phyloP scores from a whole-genome alignment of 2,797 vertebrate species.

The Varecia variegata region DNA sequence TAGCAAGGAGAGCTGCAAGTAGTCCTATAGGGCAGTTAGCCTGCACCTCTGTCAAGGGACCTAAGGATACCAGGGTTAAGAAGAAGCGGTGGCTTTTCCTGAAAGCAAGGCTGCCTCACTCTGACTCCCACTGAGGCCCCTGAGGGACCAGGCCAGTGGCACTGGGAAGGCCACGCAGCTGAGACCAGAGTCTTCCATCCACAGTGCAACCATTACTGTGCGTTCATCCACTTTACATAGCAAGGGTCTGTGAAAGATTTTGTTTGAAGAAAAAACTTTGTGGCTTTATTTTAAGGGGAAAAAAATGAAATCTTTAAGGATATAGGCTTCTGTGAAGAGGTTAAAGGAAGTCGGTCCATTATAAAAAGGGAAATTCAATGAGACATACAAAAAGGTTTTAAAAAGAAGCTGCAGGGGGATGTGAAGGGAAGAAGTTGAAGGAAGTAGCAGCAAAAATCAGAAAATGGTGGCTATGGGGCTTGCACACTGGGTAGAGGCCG shows the following conservation, averaged over 20 bases:
- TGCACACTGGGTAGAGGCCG: accelerated
- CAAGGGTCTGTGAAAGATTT: background rate
- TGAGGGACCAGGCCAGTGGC: background rate
- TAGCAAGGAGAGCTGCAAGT: background rate
- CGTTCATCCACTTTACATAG: background rate
- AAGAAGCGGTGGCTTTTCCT: background rate
- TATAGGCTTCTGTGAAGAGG: background rate
- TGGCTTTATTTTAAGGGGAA: background rate
- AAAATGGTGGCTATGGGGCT: background rate
- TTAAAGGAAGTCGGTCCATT: background rate
- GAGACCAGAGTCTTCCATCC: background rate
- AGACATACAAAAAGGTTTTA: background rate
- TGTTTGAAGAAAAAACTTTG: background rate
- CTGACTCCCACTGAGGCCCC: background rate
- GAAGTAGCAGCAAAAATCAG: background rate
- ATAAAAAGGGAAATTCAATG: background rate
- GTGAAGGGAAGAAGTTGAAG: background rate
- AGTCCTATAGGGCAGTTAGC: background rate
- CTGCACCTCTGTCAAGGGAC: background rate
- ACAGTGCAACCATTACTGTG: too few relatives aligned
- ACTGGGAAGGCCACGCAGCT: too few relatives aligned
- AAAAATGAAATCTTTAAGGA: background rate
- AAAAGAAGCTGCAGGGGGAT: background rate
- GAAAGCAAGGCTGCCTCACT: background rate
- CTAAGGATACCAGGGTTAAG: background rate